Evolutionary conservation across 1,140 invertebrate species (phyloP).

Genomic region (Dendroctonus valens): DNA sequence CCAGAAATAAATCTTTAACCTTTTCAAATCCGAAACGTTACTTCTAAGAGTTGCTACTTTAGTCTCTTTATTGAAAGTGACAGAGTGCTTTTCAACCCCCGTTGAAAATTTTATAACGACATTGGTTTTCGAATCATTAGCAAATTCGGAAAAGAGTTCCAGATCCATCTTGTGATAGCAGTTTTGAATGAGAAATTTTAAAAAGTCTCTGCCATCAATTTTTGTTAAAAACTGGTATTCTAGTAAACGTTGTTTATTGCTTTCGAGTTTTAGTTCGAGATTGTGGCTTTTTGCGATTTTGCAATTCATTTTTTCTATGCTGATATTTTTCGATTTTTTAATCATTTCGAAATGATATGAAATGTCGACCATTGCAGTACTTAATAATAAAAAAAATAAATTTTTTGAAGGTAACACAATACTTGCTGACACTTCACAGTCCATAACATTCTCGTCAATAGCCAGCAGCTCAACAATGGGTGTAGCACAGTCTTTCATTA

Average conservation of each 20-base stretch:
- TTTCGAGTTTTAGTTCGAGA: not conserved
- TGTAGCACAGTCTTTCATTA: conserved; percentile 7
- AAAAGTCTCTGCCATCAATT: conserved; percentile 24
- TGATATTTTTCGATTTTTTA: conserved; percentile 10
- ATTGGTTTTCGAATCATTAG: conserved; percentile 19
- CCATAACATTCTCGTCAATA: conserved; percentile 16
- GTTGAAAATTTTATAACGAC: conserved; percentile 29
- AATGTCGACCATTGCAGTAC: conserved; percentile 23
- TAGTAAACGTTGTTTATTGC: conserved; percentile 18
- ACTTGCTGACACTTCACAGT: conserved; percentile 16
- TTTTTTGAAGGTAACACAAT: conserved; percentile 13
- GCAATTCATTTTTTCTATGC: conserved; percentile 15
- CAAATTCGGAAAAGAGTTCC: conserved; percentile 31
- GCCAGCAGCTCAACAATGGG: conserved; percentile 27
- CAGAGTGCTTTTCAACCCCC: conserved; percentile 20
- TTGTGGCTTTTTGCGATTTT: conserved; percentile 25
- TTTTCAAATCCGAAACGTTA: conserved; percentile 6
- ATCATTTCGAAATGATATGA: conserved; percentile 36
- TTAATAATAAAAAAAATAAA: conserved; percentile 12
- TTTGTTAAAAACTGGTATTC: conserved; percentile 28
- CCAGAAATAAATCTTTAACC: conserved; percentile 21
- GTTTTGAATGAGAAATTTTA: conserved; percentile 29
- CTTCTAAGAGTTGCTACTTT: conserved; percentile 23
- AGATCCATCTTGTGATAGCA: conserved; percentile 35
- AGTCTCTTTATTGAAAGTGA: conserved; percentile 18